phyloP scores from a whole-genome alignment of 2,113 vertebrate species.

The Cebidichthys violaceus region DNA sequence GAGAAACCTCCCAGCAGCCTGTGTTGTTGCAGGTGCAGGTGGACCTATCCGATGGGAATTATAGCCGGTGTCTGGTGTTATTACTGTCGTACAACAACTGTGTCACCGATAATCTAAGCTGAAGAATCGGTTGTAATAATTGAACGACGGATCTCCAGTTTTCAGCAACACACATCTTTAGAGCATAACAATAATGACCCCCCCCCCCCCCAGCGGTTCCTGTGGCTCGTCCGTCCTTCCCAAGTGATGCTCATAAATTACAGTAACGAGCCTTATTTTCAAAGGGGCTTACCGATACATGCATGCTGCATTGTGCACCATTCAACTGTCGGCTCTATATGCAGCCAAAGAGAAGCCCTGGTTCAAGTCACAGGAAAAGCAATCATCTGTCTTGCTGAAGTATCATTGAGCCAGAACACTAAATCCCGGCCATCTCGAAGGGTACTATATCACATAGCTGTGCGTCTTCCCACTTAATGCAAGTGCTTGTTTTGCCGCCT shows the following conservation, averaged over 20 bases:
- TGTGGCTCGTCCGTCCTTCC: not conserved
- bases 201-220: not conserved
- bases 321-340: not conserved
- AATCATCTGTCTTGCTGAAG: slow-evolving; percentile 5
- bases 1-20: slow-evolving; percentile 45
- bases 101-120: slow-evolving; percentile 4
- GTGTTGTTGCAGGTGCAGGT: slow-evolving; percentile 44
- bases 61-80: not conserved
- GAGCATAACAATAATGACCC: slow-evolving; percentile 13
- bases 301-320: slow-evolving; percentile 1
- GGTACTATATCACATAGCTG: not conserved
- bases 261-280: not conserved
- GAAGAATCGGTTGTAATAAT: slow-evolving; percentile 7
- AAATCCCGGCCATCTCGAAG: not conserved
- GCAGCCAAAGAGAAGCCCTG: not conserved
- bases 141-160: slow-evolving; percentile 11
- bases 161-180: not conserved
- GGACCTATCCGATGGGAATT: slow-evolving; percentile 8
- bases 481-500: not conserved
- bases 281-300: slow-evolving; percentile 15
- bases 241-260: slow-evolving; percentile 10
- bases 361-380: not conserved
- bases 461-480: not conserved
- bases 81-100: slow-evolving; percentile 8
- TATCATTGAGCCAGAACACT: slow-evolving; percentile 13